phyloP scores from a whole-genome alignment of 2,113 vertebrate genomes.

The Motacilla tschutschensis region DNA sequence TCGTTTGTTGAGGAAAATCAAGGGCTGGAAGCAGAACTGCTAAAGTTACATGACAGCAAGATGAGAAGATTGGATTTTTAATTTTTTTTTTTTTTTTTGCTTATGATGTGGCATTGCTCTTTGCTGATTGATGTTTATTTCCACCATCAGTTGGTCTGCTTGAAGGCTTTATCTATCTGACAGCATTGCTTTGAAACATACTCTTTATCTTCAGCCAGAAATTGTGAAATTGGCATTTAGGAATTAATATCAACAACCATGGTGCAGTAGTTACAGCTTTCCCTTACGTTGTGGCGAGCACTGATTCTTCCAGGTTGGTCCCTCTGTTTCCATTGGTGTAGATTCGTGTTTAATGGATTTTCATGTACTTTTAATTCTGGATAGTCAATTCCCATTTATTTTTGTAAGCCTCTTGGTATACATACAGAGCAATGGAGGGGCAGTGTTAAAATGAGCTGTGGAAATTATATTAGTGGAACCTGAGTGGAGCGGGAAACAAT shows the following conservation, averaged over 20 bases:
- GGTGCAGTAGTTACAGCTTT: background rate
- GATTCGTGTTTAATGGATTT: background rate
- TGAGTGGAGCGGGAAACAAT: background rate
- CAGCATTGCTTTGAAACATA: background rate
- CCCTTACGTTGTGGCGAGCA: background rate
- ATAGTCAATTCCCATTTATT: background rate
- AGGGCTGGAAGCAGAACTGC: background rate
- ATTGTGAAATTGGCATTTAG: background rate
- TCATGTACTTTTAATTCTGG: background rate
- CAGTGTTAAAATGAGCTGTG: background rate
- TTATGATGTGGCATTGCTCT: background rate
- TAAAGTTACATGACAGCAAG: background rate
- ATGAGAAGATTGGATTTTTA: background rate
- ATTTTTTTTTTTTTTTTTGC: background rate
- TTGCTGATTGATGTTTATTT: constrained; percentile 10
- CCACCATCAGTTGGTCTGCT: background rate
- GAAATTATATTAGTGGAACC: background rate
- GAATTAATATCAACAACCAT: background rate
- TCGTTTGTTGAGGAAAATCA: background rate
- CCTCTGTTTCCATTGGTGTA: background rate
- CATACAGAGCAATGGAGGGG: rapidly evolving
- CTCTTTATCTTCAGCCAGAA: background rate
- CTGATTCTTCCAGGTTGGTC: background rate
- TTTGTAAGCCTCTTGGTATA: background rate
- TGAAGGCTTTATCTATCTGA: background rate